Evolutionary conservation across 2,888 invertebrate species (phyloP), one percentile per base, ranked within the genome.

Genomic region (Cerastis leucographa): DNA sequence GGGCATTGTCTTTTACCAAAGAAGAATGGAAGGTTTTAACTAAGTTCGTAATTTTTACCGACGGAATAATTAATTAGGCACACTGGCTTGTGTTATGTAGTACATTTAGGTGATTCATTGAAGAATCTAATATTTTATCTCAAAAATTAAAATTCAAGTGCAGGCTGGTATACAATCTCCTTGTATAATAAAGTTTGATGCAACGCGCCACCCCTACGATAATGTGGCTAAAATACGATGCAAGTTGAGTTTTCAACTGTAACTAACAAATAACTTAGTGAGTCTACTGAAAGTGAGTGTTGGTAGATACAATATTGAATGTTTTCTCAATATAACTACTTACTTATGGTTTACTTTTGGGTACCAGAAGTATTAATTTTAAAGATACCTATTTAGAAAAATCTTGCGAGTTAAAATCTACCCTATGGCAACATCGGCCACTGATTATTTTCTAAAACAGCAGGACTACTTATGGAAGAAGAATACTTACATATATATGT

Each of bases 161-260:
- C 8, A 17, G 7, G 14, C 25, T 29, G 7, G 17, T 59, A 25
- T 59, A 29, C 12, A 62, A 22, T 62, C 22, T 19, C 7, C 12
- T n/a, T 40, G 1, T n/a, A n/a, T 42, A 64, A 42, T 35, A 42
- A 64, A 64, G 14, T 54, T 71, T 42, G 40, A 56, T 12, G 17
- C 56, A 44, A n/a, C n/a, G 64, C 19, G 64, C 25, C 85, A 84
- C 12, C 85, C 85, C 84, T 85, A 61, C 0, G 0, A 19, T 49
- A 86, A 74, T 75, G 74, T 71, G 62, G 66, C 64, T 86, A 64
- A 78, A 85, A 86, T 66, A 74, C 80, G 74, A 72, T 35, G 74
- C 73, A 71, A 76, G 75, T 76, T 71, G 65, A 62, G 66, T 80
- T 77, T 54, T 54, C 22, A 66, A 75, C 77, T 61, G 59, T 35